Conservation (phyloP, 2,113 vertebrate genomes). For the Elephas maximus region DNA sequence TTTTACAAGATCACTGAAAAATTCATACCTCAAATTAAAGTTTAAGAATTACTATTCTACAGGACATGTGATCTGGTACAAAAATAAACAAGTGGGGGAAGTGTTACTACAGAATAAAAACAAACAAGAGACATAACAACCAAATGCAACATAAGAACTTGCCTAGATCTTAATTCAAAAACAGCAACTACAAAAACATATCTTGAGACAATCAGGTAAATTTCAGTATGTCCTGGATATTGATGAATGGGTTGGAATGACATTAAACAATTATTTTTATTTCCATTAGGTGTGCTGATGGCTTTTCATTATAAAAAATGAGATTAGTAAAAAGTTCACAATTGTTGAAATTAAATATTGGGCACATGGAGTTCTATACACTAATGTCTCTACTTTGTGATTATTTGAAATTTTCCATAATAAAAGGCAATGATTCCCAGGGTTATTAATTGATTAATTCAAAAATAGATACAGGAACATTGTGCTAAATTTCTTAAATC, state of each 20-base stretch:
- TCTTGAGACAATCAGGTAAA: not conserved
- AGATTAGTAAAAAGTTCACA: not conserved
- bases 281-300: not conserved
- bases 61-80: not conserved
- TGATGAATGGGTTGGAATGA: not conserved
- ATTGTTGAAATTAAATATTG: not conserved
- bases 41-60: not conserved
- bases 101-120: not conserved
- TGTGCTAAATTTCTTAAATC: not conserved
- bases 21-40: not conserved
- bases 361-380: not conserved
- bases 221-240: not conserved
- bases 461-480: not conserved
- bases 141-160: not conserved
- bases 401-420: not conserved
- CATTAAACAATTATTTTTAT: not conserved
- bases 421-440: not conserved
- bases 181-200: not conserved
- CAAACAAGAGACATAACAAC: not conserved
- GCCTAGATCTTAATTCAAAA: too few relatives aligned
- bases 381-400: not conserved
- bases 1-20: not conserved
- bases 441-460: not conserved
- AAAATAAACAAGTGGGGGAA: not conserved
- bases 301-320: not conserved